phyloP scores from a whole-genome alignment of 2,888 invertebrate genomes.

The Lysandra bellargus region DNA sequence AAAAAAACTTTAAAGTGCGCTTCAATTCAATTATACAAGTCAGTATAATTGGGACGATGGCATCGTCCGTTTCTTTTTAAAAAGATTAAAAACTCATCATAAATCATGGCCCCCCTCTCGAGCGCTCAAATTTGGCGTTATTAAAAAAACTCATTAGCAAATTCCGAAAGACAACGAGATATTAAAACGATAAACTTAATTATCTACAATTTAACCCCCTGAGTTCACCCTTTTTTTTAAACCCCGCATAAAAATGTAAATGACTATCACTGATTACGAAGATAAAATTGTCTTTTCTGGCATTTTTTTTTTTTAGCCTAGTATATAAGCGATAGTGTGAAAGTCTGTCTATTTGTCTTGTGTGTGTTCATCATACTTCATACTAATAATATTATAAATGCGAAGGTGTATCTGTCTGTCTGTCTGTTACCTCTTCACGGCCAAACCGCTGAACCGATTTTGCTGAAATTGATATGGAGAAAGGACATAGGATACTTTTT shows the following conservation, averaged over 20 bases:
- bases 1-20: conserved; percentile 9
- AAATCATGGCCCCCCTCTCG: neutral
- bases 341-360: no score
- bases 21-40: neutral
- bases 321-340: no score
- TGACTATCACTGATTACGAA: conserved; percentile 42
- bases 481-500: no score
- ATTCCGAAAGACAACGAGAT: conserved; percentile 77
- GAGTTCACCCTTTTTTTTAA: conserved; percentile 51
- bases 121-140: conserved; percentile 68
- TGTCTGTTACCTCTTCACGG: no score
- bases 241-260: conserved; percentile 66
- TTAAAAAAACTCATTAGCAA: conserved; percentile 80
- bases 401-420: no score
- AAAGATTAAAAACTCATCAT: conserved; percentile 14
- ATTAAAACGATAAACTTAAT: conserved; percentile 76
- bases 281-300: neutral
- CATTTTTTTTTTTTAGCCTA: neutral
- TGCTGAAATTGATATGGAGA: no score
- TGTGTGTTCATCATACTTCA: no score
- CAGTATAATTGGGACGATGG: neutral
- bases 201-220: conserved; percentile 64
- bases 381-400: no score
- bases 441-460: no score
- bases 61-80: conserved; percentile 20